phyloP scores from a whole-genome alignment of 2,113 vertebrate species.

The Rhinogobius similis region DNA sequence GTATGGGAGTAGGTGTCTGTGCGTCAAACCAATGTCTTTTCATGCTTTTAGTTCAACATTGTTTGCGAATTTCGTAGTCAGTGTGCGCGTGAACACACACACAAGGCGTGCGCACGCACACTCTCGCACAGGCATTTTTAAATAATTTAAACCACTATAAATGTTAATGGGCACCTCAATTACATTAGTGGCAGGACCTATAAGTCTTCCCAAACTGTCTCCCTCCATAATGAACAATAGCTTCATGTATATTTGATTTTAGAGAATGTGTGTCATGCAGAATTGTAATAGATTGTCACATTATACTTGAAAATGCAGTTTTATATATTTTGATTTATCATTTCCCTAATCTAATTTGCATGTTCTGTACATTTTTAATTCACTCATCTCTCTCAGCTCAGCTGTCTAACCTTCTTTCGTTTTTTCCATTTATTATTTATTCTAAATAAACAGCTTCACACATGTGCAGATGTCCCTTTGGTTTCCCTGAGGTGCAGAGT shows the following conservation, averaged over 20 bases:
- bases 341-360: background rate
- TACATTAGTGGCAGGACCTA: constrained; percentile 48
- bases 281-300: constrained; percentile 26
- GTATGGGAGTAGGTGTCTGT: constrained; percentile 34
- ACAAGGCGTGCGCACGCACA: background rate
- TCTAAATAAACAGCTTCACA: constrained; percentile 69
- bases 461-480: constrained; percentile 39
- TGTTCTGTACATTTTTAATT: background rate
- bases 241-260: constrained; percentile 44
- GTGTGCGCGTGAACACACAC: constrained; percentile 2
- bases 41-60: constrained; percentile 34
- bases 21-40: constrained; percentile 53
- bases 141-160: constrained; percentile 59
- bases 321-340: constrained; percentile 7
- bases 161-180: constrained; percentile 56
- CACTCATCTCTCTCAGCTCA: background rate
- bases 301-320: constrained; percentile 9
- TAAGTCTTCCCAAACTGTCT: constrained; percentile 39
- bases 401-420: constrained; percentile 29
- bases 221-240: constrained; percentile 43
- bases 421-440: constrained; percentile 69
- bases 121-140: constrained; percentile 19
- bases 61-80: constrained; percentile 32
- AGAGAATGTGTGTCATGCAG: constrained; percentile 21
- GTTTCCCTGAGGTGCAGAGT: constrained; percentile 20